Base-by-base conservation (phyloP, 2,113 vertebrate species). In the Talpa occidentalis region DNA sequence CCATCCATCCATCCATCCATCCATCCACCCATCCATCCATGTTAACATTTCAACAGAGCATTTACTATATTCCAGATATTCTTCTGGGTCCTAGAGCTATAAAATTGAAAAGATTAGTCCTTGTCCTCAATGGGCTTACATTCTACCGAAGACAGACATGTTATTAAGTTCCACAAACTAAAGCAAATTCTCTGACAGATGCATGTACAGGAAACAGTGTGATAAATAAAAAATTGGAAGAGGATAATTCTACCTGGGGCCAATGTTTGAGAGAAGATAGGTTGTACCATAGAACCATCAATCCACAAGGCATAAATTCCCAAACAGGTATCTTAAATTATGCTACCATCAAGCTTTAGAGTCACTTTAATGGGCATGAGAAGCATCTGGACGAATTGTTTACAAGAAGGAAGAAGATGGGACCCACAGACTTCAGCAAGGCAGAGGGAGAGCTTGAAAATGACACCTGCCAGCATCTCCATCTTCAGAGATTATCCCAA, bases 161-260 rank as follows among this genome's bases (percentile, higher is more conserved):
- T 77, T 83, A 81, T 40, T 59, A 70, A 30, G 6, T 73, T 77
- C 32, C 93, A 85, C 15, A 87, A 91, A 92, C 78, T 52, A 67
- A 85, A 78, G 5, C 30, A 85, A 7, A 89, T 74, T 78, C 26
- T 89, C 4, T 62, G 52, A 80, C 37, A 67, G 47, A 47, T 60
- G 40, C 10, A 82, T 14, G 21, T 52, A 44, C 2, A 67, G 19
- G 32, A 35, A 69, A 37, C 67, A 83, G 16, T 2, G 62, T 56
- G 14, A 1, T 30, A 87, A 82, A 82, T 70, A 86, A 86, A 78
- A 82, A 19, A 7, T 32, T 52, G 22, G 10, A 70, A 32, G 2
- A 82, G 3, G 0, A 26, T 6, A 84, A 16, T 94, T 82, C 15
- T 83, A 15, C 49, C 24, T 54, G 30, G 54, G 59, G 2, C 67